Evolutionary conservation across 2,888 invertebrate species (phyloP).

Genomic region (Standfussiana lucernea): DNA sequence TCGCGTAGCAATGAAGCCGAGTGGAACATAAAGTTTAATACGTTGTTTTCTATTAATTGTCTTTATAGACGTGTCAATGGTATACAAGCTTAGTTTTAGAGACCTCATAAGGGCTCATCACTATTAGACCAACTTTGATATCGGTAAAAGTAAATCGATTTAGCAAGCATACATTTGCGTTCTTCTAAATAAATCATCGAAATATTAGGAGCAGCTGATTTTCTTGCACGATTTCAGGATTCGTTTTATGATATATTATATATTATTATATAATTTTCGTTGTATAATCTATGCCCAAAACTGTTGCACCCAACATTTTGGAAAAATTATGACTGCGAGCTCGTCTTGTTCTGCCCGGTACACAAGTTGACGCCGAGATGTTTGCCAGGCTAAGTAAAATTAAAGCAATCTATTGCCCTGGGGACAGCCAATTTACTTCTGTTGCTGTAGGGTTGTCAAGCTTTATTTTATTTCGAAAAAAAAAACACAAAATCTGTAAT

Average conservation of each 20-base stretch:
- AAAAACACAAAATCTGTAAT: background rate
- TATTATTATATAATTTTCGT: too few species aligned
- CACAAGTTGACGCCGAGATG: slow-evolving; percentile 39
- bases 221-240: too few species aligned
- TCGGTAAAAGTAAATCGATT: too few species aligned
- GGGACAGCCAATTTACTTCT: slow-evolving; percentile 65
- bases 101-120: too few species aligned
- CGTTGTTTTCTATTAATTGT: background rate
- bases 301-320: background rate
- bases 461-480: background rate
- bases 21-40: background rate
- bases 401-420: slow-evolving; percentile 64
- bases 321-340: background rate
- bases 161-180: too few species aligned
- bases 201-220: too few species aligned
- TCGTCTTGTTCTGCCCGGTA: slow-evolving; percentile 23
- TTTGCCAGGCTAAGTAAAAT: slow-evolving; percentile 65
- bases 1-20: background rate
- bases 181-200: too few species aligned
- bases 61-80: background rate
- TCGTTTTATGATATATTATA: too few species aligned
- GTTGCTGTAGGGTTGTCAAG: slow-evolving; percentile 45
- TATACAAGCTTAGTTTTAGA: too few species aligned
- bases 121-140: too few species aligned
- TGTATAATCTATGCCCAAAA: background rate